Evolutionary conservation across 2,113 vertebrate species (phyloP), one percentile per base, ranked within the genome.

Genomic region (Anolis sagrei): DNA sequence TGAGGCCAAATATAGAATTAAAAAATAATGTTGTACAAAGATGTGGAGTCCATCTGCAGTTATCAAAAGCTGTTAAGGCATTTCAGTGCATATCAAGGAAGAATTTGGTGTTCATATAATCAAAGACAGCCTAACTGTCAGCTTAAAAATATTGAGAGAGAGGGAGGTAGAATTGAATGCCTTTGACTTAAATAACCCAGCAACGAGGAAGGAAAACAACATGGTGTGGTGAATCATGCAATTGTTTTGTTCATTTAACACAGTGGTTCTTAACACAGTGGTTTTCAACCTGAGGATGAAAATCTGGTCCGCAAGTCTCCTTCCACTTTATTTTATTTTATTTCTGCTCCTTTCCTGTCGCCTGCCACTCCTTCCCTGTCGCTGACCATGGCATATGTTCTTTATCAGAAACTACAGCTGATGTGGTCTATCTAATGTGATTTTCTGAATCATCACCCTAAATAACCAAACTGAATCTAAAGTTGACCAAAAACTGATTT

Each of bases 1-100:
- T 88, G 83, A 93, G 91, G 93, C 88, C 94, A 91, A 90, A 89
- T 94, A 92, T 89, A 92, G 89, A 91, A 88, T 88, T 86, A 85
- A 72, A 77, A 83, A 82, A 73, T n/a, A 83, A 76, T 90, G 90
- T 90, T 90, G 81, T 91, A 83, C 93, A 86, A 90, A 90, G 82
- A 64, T 90, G 76, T 39, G 80, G 32, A 25, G 54, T 7, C 29
- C 36, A 62, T 79, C 29, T 69, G 39, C 14, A 36, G 14, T 79
- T 74, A 62, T 86, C 77, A 44, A 34, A n/a, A 79, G 73, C 62
- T 25, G 36, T 25, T 44, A 9, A 62, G 66, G 29, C 29, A 76
- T 18, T 76, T 83, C 72, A 49, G 2, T 21, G 48, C n/a, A 73
- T 48, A 11, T 61, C 48, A 86, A 73, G 36, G 32, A 61, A 49